Base-by-base conservation (phyloP, 2,797 vertebrate species). In the Trachops cirrhosus region DNA sequence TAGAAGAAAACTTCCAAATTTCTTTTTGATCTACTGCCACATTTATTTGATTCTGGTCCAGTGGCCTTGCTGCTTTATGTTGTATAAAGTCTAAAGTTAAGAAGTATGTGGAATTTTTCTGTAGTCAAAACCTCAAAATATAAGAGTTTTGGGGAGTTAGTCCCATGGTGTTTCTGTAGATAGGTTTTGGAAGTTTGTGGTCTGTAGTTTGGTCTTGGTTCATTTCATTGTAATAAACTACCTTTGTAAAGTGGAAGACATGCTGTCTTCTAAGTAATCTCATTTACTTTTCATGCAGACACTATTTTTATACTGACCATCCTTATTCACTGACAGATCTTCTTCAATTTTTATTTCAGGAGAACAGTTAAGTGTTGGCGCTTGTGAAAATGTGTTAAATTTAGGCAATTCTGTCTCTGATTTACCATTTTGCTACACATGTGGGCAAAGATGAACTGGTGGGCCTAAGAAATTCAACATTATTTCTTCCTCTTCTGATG, bases 211-310 rank as follows among this genome's bases (percentile, higher is more conserved):
- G 93, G 94, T 97, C 70, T 77, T 94, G 94, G 93, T 95, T 98
- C 79, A 97, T 92, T 95, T 98, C 77, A 97, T 92, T 97, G 91
- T 97, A 95, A 97, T 86, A 98, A 98, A 92, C 94, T 97, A 77
- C 73, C 62, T 93, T 87, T 96, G 67, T 97, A 97, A 97, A 98
- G 98, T 98, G 95, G 98, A 98, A 98, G 98, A 98, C 97, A 98
- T 67, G 88, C 87, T 98, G 84, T 97, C 92, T 95, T 93, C 93
- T 98, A 98, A 98, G 98, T 98, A 98, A 98, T 97, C 97, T 82
- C 94, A 98, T 98, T 97, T 96, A 97, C 98, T 98, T 98, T 97
- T 98, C 96, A 96, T 97, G 96, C 96, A 46, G 80, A 93, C 84
- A 89, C 87, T 96, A 73, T 79, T 98, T 97, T 96, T 86, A 8